Evolutionary conservation across 2,113 vertebrate species (phyloP), one percentile per base, ranked within the genome.

Genomic region (Aegithalos caudatus): DNA sequence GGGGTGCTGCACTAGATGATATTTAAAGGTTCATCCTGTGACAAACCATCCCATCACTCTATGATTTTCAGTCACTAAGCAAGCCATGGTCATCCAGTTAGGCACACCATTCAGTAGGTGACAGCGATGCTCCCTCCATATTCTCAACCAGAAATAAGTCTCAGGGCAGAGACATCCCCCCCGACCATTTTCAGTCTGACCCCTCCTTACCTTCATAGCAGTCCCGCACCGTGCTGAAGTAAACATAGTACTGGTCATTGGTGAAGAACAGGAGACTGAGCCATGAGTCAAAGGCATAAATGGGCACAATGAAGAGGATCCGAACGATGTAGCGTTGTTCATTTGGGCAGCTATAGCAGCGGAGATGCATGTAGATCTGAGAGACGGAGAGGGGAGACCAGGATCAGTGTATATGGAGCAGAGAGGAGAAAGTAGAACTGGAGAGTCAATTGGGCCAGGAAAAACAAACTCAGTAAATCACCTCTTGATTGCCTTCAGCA

Each of bases 251-350:
- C 96, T 99, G 99, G 98, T 99, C 99, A 11, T 99, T 99, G 98
- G 99, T 99, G 98, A 99, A 99, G 98, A 99, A 99, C 3, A 99
- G 98, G n/a, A 99, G 99, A 87, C 99, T 99, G 97, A 99, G 99
- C 99, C 99, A 99, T 11, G 99, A 99, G 97, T 99, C 99, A 15
- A 99, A 99, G 97, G 99, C 99, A 1, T 99, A 99, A 97, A 99
- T 99, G 97, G 99, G 99, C 60, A 99, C 99, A 17, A 99, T 99
- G 98, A 99, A 99, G 96, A 99, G 99, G 96, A 99, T 99, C 78
- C 99, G 97, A 12, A 99, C 99, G 10, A 99, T 99, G 97, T 99
- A 99, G 91, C 99, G 98, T 97, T 99, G 99, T 87, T 99, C 99
- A 0, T 99, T 99, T 24, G 99, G 99, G 93, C 99, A 98, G 98